Base-by-base conservation (phyloP, 2,888 invertebrate species). In the Patella depressa region DNA sequence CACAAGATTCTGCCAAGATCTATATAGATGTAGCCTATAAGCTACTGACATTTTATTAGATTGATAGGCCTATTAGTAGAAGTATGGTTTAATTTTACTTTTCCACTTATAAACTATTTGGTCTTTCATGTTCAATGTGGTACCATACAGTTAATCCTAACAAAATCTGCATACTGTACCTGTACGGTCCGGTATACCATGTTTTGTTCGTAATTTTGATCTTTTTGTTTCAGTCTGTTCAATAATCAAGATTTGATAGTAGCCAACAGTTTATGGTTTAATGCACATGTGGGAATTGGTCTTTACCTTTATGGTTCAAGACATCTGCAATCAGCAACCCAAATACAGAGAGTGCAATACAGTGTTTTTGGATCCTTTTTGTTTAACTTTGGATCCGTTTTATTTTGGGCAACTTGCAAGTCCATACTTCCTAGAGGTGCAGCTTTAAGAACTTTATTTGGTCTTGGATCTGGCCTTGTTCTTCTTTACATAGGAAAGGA, bases 331-430 rank as follows among this genome's bases (percentile, higher is more conserved):
- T 53, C 93, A 93, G 78, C 93, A 93, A 82, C 94, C 94, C 78
- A 93, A 94, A 83, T 93, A 94, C 54, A 96, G 95, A 93, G 95
- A 95, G 93, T 96, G 29, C 84, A 91, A 76, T 92, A 90, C 87
- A 90, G 91, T 80, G 90, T 91, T 4, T 92, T 92, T 82, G 90
- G 92, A 17, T 83, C 90, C 0, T 85, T 96, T 14, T 93, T 97
- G 34, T 96, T 97, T 93, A 96, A 96, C 83, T 94, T 98, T 89
- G 97, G 98, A 17, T 97, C 97, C 0, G 95, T 97, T 72, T 93
- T 98, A 78, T 92, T 95, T 81, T 97, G 97, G 96, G 97, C 97
- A 12, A 95, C 97, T 59, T 92, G 96, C 69, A 94, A 96, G 89
- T 95, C 95, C 84, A 93, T 96, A 59, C 93, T 97, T 72, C 96